Conservation (phyloP, 2,888 invertebrate species). For the Volucella inanis region DNA sequence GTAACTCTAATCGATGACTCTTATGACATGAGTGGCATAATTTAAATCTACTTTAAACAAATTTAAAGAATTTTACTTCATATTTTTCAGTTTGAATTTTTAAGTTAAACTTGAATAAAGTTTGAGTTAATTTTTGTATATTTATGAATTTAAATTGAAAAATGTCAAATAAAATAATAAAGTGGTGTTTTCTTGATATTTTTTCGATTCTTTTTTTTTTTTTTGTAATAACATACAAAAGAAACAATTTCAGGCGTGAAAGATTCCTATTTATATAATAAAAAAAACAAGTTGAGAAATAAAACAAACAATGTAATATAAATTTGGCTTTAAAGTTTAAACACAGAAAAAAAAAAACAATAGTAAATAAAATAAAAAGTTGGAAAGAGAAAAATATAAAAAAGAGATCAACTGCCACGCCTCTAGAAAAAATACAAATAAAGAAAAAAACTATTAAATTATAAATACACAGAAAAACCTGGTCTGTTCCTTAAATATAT, state of each 20-base stretch:
- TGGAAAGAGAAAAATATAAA: slow-evolving; percentile 15
- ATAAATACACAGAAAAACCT: slow-evolving; percentile 42
- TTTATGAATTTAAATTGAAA: slow-evolving; percentile 54
- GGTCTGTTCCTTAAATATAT: slow-evolving; percentile 67
- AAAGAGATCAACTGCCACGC: slow-evolving; percentile 67
- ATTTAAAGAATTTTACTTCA: slow-evolving; percentile 38
- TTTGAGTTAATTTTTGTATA: slow-evolving; percentile 14
- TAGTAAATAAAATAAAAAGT: slow-evolving; percentile 29
- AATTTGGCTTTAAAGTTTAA: slow-evolving; percentile 64
- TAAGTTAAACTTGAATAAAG: slow-evolving; percentile 14
- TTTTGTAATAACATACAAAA: slow-evolving; percentile 65
- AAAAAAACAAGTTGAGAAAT: slow-evolving; percentile 33
- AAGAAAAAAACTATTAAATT: slow-evolving; percentile 4
- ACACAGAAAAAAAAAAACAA: slow-evolving; percentile 22
- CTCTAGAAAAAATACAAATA: slow-evolving; percentile 38
- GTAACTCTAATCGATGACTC: background rate
- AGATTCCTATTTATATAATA: slow-evolving; percentile 70
- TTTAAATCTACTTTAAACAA: slow-evolving; percentile 21
- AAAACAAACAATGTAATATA: slow-evolving; percentile 51
- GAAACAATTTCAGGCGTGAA: slow-evolving; percentile 73
- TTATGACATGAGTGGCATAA: slow-evolving; percentile 20
- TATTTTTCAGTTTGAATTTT: slow-evolving; percentile 59
- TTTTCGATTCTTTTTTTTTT: background rate
- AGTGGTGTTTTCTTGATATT: background rate
- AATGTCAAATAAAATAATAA: slow-evolving; percentile 55